phyloP scores from a whole-genome alignment of 2,113 vertebrate genomes.

The Syrrhaptes paradoxus region DNA sequence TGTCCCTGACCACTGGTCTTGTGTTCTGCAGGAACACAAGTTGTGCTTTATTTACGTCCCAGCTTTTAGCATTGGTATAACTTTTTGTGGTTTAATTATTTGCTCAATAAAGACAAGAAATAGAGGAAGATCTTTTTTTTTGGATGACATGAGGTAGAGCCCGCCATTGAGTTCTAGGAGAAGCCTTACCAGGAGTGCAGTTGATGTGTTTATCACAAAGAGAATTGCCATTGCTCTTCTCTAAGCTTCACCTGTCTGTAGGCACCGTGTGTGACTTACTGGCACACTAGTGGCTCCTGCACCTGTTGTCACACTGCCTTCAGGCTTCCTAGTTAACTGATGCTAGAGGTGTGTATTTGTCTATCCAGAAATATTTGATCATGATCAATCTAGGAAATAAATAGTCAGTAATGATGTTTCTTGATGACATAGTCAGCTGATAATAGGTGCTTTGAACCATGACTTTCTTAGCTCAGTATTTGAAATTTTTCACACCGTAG shows the following conservation, averaged over 20 bases:
- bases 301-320: neutral
- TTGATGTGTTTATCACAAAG: neutral
- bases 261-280: fast-evolving
- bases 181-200: neutral
- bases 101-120: neutral
- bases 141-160: neutral
- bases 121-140: neutral
- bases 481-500: neutral
- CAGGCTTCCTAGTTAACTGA: neutral
- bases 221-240: neutral
- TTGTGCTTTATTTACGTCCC: neutral
- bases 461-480: neutral
- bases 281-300: fast-evolving
- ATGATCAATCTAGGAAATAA: neutral
- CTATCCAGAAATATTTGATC: neutral
- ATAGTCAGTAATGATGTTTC: neutral
- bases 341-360: neutral
- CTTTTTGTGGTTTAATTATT: neutral
- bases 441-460: neutral
- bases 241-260: neutral
- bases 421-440: neutral
- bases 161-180: neutral
- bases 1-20: neutral
- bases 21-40: neutral
- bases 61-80: neutral